Conservation (phyloP, 2,113 vertebrate genomes). For the Zosterops lateralis region DNA sequence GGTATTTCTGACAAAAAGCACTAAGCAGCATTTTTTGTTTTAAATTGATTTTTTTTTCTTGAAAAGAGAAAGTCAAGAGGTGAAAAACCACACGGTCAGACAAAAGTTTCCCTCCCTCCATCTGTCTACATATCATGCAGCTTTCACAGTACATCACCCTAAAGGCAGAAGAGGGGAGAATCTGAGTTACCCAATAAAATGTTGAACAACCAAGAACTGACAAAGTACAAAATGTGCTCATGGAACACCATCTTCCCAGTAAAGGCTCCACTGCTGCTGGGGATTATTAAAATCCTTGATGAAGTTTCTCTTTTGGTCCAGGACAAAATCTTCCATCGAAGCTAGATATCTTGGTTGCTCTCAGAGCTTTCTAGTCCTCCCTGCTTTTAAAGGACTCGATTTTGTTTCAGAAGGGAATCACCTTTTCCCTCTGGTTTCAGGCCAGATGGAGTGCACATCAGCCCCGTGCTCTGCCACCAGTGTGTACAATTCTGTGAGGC, state of each 20-base stretch:
- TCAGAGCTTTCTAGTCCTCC: neutral
- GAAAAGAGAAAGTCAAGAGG: neutral
- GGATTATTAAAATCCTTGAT: neutral
- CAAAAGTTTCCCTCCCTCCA: neutral
- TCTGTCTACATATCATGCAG: neutral
- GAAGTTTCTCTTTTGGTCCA: neutral
- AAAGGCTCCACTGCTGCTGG: neutral
- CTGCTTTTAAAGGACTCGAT: neutral
- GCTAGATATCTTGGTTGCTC: neutral
- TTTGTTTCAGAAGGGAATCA: neutral
- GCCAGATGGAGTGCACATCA: neutral
- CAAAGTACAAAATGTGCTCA: neutral
- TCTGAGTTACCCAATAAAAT: neutral
- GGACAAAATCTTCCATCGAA: neutral
- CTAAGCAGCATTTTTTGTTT: neutral
- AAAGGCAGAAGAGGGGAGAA: neutral
- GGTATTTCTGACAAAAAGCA: neutral
- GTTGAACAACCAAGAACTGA: neutral
- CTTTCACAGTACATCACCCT: neutral
- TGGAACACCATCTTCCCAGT: neutral
- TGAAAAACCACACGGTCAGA: neutral
- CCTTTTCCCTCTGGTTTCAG: neutral
- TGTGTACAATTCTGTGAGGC: accelerated
- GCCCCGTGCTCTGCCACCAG: accelerated
- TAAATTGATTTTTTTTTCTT: neutral